Evolutionary conservation across 2,888 invertebrate species (phyloP), one percentile per base, ranked within the genome.

Genomic region (Sesia bembeciformis): DNA sequence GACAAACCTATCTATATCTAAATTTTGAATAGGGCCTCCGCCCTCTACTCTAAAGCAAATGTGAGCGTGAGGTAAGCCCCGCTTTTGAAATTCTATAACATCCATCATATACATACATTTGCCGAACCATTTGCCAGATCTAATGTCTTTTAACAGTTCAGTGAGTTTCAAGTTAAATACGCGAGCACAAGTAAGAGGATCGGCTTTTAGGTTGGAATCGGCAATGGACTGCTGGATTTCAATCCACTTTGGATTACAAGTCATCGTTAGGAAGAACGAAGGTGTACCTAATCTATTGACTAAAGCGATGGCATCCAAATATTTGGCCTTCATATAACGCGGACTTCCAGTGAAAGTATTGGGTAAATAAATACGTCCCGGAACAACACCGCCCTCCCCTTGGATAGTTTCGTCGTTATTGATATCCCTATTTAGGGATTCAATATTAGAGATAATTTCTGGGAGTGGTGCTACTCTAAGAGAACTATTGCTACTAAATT

Each of bases 51-150:
- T 39, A 41, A 56, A 51, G 41, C 52, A 54, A 40, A 55, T 55
- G 43, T 56, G 53, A 40, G 53, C 41, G 5, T 53, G 53, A 6
- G 54, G 54, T 40, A 55, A 40, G 4, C 55, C 55, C 4, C 55
- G 55, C 49, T 56, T 58, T 50, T 58, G 58, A 40, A 56, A 58
- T 40, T 58, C 58, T 8, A 58, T 56, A 4, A 54, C 56, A 7
- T 54, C 40, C 51, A 56, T 46, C 6, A 57, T 54, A 43, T 55
- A 55, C 6, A 54, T 40, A 53, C 8, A 51, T 8, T 50, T 50
- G 8, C 57, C 53, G 42, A 57, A 57, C 55, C 42, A 57, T 4
- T 4, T 6, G n/a, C 43, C 43, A 5, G 7, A 4, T n/a, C 43
- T 6, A n/a, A 43, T 6, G 43, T 43, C 43, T 43, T 7, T 7